These are phyloP conservation scores for Liolophura sinensis DNA, from an alignment of 1,140 invertebrate genomes.

Conservation along the genomic window DNA sequence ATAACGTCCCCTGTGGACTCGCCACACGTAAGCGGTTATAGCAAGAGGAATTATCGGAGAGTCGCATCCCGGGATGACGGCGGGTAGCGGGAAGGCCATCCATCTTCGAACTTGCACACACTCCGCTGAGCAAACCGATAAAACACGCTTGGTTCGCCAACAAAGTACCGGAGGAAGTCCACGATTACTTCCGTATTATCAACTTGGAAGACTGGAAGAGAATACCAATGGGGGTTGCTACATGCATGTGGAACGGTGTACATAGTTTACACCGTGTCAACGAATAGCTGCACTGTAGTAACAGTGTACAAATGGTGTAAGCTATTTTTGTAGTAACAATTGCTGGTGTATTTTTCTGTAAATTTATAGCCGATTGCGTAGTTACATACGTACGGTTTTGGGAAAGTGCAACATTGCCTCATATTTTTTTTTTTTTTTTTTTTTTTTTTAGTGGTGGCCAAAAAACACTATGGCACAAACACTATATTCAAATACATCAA, in stretches of 20 bases:
- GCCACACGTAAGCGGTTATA: not conserved
- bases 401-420: too few species aligned
- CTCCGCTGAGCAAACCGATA: not conserved
- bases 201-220: constrained; percentile 1
- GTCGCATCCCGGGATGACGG: not conserved
- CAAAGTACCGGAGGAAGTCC: not conserved
- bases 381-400: too few species aligned
- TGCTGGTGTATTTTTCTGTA: too few species aligned
- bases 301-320: not conserved
- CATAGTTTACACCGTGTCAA: not conserved
- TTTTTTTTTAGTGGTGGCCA: too few species aligned
- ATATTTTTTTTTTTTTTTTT: too few species aligned
- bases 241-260: not conserved
- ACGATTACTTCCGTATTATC: not conserved
- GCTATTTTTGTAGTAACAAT: too few species aligned
- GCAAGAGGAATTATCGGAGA: not conserved
- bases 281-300: not conserved
- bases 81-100: not conserved
- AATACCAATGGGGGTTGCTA: not conserved
- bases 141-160: not conserved
- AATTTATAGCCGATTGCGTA: too few species aligned
- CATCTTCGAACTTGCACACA: not conserved
- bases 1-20: not conserved
- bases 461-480: too few species aligned
- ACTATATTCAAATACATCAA: too few species aligned